A percentile compares a stretch with the other conserved stretches of the same genome.
Conservation (phyloP, 2,113 vertebrate species). For the Gavialis gangeticus region DNA sequence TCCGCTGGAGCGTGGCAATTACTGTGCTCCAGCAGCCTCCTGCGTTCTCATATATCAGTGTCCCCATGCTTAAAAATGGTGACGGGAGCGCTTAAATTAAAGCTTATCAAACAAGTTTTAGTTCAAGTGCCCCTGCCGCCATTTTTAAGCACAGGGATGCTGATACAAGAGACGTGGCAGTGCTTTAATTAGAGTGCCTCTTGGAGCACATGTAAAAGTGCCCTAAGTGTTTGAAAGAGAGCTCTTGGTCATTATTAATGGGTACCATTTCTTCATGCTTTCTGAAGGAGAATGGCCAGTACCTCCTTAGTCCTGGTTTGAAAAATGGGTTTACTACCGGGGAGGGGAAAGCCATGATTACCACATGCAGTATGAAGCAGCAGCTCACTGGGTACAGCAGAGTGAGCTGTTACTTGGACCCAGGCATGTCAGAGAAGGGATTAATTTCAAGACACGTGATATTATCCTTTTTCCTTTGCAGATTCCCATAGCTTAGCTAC, state of each 20-base stretch:
- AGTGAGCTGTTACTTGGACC: neutral
- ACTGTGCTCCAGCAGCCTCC: no score
- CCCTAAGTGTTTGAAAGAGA: neutral
- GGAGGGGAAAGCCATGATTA: neutral
- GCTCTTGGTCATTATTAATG: neutral
- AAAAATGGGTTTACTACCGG: neutral
- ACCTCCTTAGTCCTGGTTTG: neutral
- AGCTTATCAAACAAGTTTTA: no score
- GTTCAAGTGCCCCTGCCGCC: no score
- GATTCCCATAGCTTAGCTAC: neutral
- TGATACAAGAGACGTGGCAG: no score
- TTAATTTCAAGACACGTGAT: neutral
- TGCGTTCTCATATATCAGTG: no score
- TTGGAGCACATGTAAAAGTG: no score
- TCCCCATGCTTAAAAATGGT: no score
- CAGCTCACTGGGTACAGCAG: neutral
- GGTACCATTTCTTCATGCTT: neutral
- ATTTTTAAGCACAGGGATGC: no score
- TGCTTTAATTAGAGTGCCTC: no score
- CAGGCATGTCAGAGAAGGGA: neutral
- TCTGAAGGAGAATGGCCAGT: neutral
- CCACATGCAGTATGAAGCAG: neutral
- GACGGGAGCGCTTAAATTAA: no score
- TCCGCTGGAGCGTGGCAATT: no score
- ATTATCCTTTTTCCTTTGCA: neutral